Evolutionary conservation across 1,140 invertebrate genomes (phyloP).

Genomic region (Drosophila repletoides): DNA sequence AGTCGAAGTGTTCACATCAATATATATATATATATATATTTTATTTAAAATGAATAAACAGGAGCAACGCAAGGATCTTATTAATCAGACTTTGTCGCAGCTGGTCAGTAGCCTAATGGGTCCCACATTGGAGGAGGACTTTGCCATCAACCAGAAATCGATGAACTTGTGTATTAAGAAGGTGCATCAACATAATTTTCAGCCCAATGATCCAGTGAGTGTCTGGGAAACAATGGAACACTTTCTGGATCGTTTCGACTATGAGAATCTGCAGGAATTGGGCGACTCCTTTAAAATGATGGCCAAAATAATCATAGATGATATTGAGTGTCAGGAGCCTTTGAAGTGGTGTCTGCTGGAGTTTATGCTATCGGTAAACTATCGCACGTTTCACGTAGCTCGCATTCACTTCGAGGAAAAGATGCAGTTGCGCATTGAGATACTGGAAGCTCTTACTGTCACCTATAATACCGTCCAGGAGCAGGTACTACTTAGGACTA

Average conservation of each 20-base stretch:
- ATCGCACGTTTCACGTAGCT: background rate
- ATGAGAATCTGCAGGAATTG: slow-evolving; percentile 8
- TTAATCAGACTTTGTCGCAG: slow-evolving; percentile 6
- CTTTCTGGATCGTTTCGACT: slow-evolving; percentile 29
- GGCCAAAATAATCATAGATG: slow-evolving; percentile 16
- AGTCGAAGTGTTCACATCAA: no score
- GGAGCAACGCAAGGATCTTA: background rate
- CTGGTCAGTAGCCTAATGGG: slow-evolving; percentile 7
- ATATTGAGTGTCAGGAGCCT: background rate
- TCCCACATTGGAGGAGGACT: no score
- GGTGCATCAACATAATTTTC: background rate
- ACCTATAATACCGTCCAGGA: background rate
- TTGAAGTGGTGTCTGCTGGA: slow-evolving; percentile 21
- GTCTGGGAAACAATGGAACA: slow-evolving; percentile 2
- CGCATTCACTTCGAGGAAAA: background rate
- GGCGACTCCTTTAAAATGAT: slow-evolving; percentile 16
- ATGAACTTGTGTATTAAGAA: background rate
- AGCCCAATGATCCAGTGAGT: background rate
- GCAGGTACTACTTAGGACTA: no score
- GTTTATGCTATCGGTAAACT: slow-evolving; percentile 46
- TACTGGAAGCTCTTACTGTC: slow-evolving; percentile 1
- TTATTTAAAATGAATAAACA: background rate
- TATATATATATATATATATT: slow-evolving; percentile 32
- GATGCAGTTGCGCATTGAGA: background rate
- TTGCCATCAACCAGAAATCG: background rate